Evolutionary conservation across 2,888 invertebrate genomes (phyloP).

Genomic region (Ecdyonurus torrentis): DNA sequence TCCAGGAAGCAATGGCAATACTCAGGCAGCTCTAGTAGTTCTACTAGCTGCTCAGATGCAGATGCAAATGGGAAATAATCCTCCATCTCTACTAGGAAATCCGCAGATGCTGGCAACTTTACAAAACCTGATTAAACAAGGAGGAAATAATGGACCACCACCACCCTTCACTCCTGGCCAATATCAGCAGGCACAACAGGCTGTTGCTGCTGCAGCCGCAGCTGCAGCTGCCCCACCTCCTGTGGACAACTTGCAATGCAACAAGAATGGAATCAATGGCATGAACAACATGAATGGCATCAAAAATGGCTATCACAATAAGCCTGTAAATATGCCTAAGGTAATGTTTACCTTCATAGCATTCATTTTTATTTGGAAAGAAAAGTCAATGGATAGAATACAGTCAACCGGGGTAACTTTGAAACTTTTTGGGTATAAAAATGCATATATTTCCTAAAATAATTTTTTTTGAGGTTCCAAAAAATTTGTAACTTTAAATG

Average conservation of each 20-base stretch:
- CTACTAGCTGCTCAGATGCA: conserved; percentile 23
- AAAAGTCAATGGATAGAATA: too few species aligned
- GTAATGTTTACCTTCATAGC: conserved; percentile 7
- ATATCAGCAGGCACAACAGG: background rate
- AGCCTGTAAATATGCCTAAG: conserved; percentile 10
- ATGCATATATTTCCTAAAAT: too few species aligned
- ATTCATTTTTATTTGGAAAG: conserved; percentile 7
- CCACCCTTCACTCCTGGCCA: background rate
- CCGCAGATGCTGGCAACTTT: conserved; percentile 21
- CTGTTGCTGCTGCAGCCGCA: background rate
- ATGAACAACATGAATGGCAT: conserved; percentile 1
- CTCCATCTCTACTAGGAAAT: conserved; percentile 18
- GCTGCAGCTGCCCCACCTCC: background rate
- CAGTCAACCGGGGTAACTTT: too few species aligned
- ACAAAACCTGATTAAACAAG: conserved; percentile 19
- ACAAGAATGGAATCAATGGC: background rate
- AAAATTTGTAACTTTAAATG: too few species aligned
- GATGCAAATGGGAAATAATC: conserved; percentile 15
- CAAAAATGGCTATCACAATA: conserved; percentile 10
- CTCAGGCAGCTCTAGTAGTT: conserved; percentile 14
- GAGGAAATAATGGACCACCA: background rate
- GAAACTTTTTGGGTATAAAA: too few species aligned
- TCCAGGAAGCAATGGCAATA: background rate
- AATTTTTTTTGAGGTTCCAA: too few species aligned
- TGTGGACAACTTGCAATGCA: background rate